Conservation (phyloP, 2,113 vertebrate genomes). For the Mastomys coucha region DNA sequence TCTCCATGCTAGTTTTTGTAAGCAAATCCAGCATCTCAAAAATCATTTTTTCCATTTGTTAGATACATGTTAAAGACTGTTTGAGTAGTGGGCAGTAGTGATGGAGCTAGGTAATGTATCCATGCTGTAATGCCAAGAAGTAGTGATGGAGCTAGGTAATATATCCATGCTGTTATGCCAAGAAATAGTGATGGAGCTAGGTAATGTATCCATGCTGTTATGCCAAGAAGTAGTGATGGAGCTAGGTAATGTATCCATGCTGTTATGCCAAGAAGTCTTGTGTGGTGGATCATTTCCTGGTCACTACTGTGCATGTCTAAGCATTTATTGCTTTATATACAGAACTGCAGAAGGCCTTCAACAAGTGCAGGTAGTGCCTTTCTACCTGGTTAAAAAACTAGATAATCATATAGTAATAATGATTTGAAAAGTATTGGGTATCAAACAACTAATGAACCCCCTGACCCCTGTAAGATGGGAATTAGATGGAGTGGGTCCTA, state of each 20-base stretch:
- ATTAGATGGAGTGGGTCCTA: constrained; percentile 21
- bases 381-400: constrained; percentile 22
- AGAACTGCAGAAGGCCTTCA: neutral
- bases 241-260: neutral
- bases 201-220: neutral
- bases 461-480: neutral
- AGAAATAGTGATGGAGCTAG: neutral
- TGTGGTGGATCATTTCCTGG: constrained; percentile 32
- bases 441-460: neutral
- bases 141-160: neutral
- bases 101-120: constrained; percentile 21
- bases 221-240: no score
- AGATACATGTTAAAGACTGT: constrained; percentile 77
- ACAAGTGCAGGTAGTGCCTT: neutral
- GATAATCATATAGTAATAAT: constrained; percentile 5
- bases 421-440: constrained; percentile 7
- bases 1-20: constrained; percentile 78
- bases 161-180: neutral
- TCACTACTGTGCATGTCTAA: constrained; percentile 15
- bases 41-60: constrained; percentile 80
- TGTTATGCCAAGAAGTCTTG: neutral
- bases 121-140: neutral
- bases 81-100: constrained; percentile 64
- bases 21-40: constrained; percentile 80
- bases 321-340: neutral